Conservation (phyloP, 2,888 invertebrate genomes). For the Diplolepis rosae region DNA sequence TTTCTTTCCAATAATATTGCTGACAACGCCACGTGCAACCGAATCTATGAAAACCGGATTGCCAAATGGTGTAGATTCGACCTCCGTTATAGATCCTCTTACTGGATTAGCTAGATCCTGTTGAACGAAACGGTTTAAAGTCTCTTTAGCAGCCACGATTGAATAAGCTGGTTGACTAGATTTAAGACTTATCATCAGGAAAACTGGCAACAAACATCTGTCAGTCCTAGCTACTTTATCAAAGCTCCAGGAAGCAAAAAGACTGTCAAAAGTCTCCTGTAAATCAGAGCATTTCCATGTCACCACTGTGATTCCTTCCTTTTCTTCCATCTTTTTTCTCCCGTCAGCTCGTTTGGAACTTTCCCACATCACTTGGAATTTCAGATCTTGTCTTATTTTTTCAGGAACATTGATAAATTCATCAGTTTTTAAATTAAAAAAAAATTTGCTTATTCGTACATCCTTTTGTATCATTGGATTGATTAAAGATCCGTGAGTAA, state of each 20-base stretch:
- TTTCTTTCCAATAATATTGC: conserved; percentile 76
- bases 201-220: conserved; percentile 75
- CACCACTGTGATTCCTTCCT: conserved; percentile 75
- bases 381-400: conserved; percentile 33
- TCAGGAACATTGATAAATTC: conserved; percentile 47
- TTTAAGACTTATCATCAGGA: conserved; percentile 73
- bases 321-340: conserved; percentile 69
- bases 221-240: conserved; percentile 73
- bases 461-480: conserved; percentile 69
- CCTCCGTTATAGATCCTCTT: conserved; percentile 60
- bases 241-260: conserved; percentile 76
- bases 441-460: conserved; percentile 9
- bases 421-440: conserved; percentile 45
- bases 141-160: conserved; percentile 38
- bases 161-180: conserved; percentile 10
- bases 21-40: conserved; percentile 77
- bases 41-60: conserved; percentile 77
- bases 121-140: conserved; percentile 48
- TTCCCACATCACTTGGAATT: conserved; percentile 47
- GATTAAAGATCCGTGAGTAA: conserved; percentile 76
- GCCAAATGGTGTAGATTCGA: conserved; percentile 73
- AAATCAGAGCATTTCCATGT: conserved; percentile 77
- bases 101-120: conserved; percentile 40
- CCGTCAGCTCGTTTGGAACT: conserved; percentile 44
- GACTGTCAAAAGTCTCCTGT: conserved; percentile 74